Conservation (phyloP, 2,113 vertebrate species). For the Oreocharis arfaki region DNA sequence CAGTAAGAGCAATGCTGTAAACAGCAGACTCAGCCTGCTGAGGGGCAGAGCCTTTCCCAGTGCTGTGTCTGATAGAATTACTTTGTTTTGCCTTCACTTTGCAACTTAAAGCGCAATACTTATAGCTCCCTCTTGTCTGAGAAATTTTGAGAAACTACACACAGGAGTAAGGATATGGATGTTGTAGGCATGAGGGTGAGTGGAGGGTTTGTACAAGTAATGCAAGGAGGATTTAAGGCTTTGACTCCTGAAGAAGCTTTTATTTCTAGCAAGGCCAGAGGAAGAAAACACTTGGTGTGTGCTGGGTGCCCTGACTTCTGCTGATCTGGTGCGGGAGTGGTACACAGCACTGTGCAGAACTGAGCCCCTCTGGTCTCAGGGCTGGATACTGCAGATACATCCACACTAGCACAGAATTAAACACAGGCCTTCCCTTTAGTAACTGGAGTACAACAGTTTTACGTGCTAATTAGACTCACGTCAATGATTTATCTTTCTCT, state of each 20-base stretch:
- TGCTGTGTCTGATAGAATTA: not conserved
- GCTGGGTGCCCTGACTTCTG: not conserved
- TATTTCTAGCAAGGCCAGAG: not conserved
- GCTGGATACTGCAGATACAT: not conserved
- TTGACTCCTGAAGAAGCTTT: not conserved
- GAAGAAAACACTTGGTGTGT: accelerated
- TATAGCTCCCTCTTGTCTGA: not conserved
- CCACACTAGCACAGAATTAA: not conserved
- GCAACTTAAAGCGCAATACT: not conserved
- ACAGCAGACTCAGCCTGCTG: not conserved
- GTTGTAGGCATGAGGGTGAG: not conserved
- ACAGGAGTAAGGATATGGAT: not conserved
- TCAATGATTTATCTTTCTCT: not conserved
- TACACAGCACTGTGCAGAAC: not conserved
- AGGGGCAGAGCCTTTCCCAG: not conserved
- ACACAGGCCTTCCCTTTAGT: not conserved
- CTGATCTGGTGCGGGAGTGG: not conserved
- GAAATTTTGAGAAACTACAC: not conserved
- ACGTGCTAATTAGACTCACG: not conserved
- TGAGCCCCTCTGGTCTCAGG: not conserved
- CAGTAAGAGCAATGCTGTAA: not conserved
- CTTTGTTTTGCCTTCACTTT: not conserved
- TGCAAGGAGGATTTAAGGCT: not conserved
- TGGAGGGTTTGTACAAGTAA: accelerated
- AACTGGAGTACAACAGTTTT: not conserved